Conservation (phyloP, 2,113 vertebrate genomes). For the Nyctereutes procyonoides region DNA sequence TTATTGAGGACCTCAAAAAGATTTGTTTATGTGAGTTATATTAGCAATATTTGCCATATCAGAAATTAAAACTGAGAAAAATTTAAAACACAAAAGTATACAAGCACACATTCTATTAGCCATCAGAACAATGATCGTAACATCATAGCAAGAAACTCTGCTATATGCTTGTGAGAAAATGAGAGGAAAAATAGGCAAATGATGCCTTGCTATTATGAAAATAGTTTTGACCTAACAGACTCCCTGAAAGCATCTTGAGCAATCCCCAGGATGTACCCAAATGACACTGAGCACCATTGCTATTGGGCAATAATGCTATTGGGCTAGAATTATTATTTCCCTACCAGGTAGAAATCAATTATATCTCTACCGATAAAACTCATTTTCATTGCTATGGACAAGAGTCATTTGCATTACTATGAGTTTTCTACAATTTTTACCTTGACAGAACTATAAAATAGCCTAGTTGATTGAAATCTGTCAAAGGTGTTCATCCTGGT, state of each 20-base stretch:
- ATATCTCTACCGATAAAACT: background rate
- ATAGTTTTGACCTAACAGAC: background rate
- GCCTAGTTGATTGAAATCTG: background rate
- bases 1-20: background rate
- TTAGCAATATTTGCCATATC: background rate
- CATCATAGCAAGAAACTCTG: background rate
- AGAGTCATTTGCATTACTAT: background rate
- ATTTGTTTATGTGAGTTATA: background rate
- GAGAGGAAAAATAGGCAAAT: background rate
- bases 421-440: background rate
- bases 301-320: background rate
- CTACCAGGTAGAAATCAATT: background rate
- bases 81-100: no score
- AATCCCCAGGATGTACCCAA: background rate
- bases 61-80: background rate
- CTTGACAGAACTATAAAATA: background rate
- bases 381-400: background rate
- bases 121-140: accelerated
- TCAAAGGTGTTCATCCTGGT: background rate
- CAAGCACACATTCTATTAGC: background rate
- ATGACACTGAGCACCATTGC: background rate
- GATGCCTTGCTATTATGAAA: background rate
- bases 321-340: background rate
- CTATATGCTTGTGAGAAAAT: background rate
- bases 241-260: background rate